Evolutionary conservation across 1,140 invertebrate species (phyloP), one percentile per base, ranked within the genome.

Genomic region (Drosophila teissieri): DNA sequence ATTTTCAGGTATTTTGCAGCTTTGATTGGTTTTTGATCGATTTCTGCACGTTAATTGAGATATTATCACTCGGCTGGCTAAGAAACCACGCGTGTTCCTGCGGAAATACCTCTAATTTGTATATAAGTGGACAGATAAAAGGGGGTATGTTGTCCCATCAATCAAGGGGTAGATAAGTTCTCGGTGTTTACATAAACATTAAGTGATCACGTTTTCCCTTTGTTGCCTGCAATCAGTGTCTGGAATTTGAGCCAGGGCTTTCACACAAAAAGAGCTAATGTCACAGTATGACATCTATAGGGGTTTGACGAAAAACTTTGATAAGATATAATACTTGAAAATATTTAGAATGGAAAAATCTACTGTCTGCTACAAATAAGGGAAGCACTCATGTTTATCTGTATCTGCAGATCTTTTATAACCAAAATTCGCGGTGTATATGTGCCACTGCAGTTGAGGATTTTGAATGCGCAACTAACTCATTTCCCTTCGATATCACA

Each of bases 11-110:
- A 57, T 62, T 49, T 17, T 15, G 17, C 45, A 42, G 24, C 31
- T 76, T 48, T 84, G 67, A 88, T 88, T 54, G 67, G 14, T 89
- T 88, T 88, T 73, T 88, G 79, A 88, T 88, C 78, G 83, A 73
- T 73, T 83, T 65, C 52, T 51, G 58, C 15, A 52, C 60, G n/a
- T 40, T 17, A 42, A 52, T 63, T n/a, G 31, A 15, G 70, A 74
- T 75, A 65, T 52, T 75, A 75, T 75, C 73, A 34, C 45, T 17
- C n/a, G 5, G 24, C 12, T 11, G 31, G 34, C 4, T 19, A 34
- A 56, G 12, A 49, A 39, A 65, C 27, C 46, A 62, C 73, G 72
- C 73, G 62, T 75, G 73, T 67, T 72, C 36, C 19, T 8, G 12
- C 15, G 37, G 27, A 70, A 70, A 56, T 36, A n/a, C 15, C 42